Percentiles rank a stretch among this genome's conserved stretches.
phyloP scores from a whole-genome alignment of 2,888 invertebrate species.

The Euplexia lucipara region DNA sequence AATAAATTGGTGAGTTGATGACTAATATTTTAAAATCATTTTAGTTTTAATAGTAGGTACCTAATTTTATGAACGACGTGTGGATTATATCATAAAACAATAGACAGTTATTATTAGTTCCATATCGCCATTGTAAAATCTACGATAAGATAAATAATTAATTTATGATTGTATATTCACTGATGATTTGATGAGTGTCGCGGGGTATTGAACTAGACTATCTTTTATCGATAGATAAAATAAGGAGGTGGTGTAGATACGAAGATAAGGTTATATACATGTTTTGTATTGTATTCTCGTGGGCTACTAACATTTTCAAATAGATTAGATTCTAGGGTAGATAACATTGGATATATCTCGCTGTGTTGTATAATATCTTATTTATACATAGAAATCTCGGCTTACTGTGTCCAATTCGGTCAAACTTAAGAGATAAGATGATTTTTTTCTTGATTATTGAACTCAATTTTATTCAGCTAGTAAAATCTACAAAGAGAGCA shows the following conservation, averaged over 20 bases:
- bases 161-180: slow-evolving; percentile 12
- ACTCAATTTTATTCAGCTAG: too few species aligned
- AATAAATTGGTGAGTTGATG: background rate
- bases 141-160: slow-evolving; percentile 36
- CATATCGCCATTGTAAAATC: background rate
- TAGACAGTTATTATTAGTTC: slow-evolving; percentile 17
- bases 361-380: too few species aligned
- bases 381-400: too few species aligned
- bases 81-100: slow-evolving; percentile 8
- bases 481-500: too few species aligned
- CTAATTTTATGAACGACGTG: slow-evolving; percentile 11
- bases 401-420: too few species aligned
- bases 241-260: slow-evolving; percentile 47
- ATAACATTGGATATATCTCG: slow-evolving; percentile 12
- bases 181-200: slow-evolving; percentile 6
- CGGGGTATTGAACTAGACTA: slow-evolving; percentile 58
- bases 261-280: slow-evolving; percentile 49
- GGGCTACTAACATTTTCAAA: slow-evolving; percentile 18
- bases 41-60: background rate
- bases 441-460: too few species aligned
- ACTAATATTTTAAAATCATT: slow-evolving; percentile 5
- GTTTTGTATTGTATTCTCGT: slow-evolving; percentile 30
- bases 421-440: too few species aligned
- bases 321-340: slow-evolving; percentile 14
- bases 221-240: slow-evolving; percentile 58